Evolutionary conservation across 2,113 vertebrate genomes (phyloP), one percentile per base, ranked within the genome.

Genomic region (Ailurus styani): DNA sequence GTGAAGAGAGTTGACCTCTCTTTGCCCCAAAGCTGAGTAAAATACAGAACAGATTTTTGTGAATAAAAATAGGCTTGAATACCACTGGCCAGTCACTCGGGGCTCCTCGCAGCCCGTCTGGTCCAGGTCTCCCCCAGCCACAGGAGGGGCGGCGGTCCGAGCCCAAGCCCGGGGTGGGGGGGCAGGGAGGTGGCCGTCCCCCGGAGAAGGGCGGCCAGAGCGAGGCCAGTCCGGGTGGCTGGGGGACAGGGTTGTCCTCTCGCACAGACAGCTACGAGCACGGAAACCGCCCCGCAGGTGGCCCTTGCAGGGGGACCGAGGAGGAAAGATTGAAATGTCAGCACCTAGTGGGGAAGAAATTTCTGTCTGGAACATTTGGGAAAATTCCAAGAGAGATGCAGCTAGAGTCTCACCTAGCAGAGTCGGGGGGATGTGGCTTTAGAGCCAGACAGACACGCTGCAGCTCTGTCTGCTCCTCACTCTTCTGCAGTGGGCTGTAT

Each of bases 31-130:
- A 98, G 97, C 96, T 34, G 94, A 97, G 78, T 96, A 96, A 98
- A 98, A 98, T 87, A 93, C 97, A 96, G 95, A 98, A 96, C 97
- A 98, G 98, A 98, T 98, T 98, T 97, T 82, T 29, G 92, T 82
- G 97, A 94, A 87, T 98, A 96, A 97, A 98, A 97, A 97, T 97
- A 97, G 95, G 81, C 64, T 88, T 3, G n/a, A 85, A 94, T 78
- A 92, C 79, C 87, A 89, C n/a, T 37, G 91, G 87, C 90, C 73
- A 64, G 78, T 45, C 72, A n/a, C 95, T 50, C 10, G 0, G 23
- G 75, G 77, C 87, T 96, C 54, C 2, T 0, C 29, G 10, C 21
- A 27, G 70, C 90, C 29, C 90, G 72, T 57, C 83, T 60, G 94
- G 95, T 82, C 72, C 50, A 13, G 8, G 7, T 18, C 7, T 86